Evolutionary conservation across 2,113 vertebrate genomes (phyloP).

Genomic region (Forbesichthys papilliferus): DNA sequence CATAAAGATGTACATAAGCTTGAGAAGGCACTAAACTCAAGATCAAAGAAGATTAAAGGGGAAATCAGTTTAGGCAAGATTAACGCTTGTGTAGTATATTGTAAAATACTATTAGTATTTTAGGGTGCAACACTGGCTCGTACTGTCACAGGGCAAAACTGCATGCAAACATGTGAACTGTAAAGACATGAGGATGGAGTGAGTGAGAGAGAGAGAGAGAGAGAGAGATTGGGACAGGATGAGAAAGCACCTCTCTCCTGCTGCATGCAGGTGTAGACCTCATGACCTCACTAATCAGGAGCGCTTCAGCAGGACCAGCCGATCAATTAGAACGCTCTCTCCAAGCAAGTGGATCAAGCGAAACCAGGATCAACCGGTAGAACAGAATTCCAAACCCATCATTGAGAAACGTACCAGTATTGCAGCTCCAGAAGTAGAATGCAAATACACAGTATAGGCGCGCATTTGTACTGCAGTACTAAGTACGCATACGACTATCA

Average conservation of each 20-base stretch:
- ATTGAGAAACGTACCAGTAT: conserved; percentile 11
- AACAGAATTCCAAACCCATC: conserved; percentile 1
- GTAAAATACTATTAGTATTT: too few species aligned
- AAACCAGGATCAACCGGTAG: conserved; percentile 5
- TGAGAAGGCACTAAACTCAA: too few species aligned
- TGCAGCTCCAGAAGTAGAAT: conserved; percentile 34
- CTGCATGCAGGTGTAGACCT: conserved; percentile 32
- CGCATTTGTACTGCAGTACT: background rate
- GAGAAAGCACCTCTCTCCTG: conserved; percentile 8
- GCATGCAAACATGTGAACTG: background rate
- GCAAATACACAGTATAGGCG: background rate
- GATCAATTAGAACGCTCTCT: conserved; percentile 2
- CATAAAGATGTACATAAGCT: too few species aligned
- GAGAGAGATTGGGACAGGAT: conserved; percentile 74
- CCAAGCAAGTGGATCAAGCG: background rate
- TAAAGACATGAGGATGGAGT: background rate
- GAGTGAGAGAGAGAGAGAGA: conserved; percentile 1
- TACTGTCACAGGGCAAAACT: too few species aligned
- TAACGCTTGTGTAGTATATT: too few species aligned
- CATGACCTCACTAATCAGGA: conserved; percentile 30
- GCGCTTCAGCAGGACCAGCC: conserved; percentile 10
- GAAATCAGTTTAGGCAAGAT: too few species aligned
- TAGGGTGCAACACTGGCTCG: too few species aligned
- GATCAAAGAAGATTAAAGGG: too few species aligned
- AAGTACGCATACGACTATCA: too few species aligned